A percentile compares a stretch with the other conserved stretches of the same genome.
Conservation (phyloP, 53 echinoderm and acorn worm species). For the Arbacia lixula region DNA sequence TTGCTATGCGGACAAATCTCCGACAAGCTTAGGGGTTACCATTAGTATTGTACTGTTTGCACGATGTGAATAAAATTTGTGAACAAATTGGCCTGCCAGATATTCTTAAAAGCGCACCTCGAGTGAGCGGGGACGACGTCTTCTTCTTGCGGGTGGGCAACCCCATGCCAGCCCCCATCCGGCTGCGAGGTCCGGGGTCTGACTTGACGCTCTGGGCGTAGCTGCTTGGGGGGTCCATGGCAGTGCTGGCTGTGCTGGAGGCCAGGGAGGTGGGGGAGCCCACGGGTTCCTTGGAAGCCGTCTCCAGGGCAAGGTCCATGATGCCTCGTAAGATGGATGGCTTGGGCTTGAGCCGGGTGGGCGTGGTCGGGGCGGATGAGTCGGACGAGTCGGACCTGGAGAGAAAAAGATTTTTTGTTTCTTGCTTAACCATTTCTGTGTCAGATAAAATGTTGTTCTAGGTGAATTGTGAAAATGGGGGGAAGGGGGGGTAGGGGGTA, state of each 20-base stretch:
- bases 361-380: slow-evolving; percentile 82
- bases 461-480: too few species aligned
- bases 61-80: too few species aligned
- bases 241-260: too few species aligned
- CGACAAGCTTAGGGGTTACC: too few species aligned
- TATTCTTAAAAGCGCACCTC: slow-evolving; percentile 64
- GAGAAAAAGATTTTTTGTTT: too few species aligned
- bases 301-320: slow-evolving; percentile 86
- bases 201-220: slow-evolving; percentile 83
- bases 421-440: too few species aligned
- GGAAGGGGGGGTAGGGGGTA: too few species aligned
- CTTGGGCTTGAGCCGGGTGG: slow-evolving; percentile 75
- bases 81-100: too few species aligned
- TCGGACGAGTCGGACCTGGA: slow-evolving; percentile 88
- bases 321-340: slow-evolving; percentile 81
- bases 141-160: slow-evolving; percentile 92
- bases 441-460: too few species aligned
- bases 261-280: slow-evolving; percentile 80
- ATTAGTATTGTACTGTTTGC: too few species aligned
- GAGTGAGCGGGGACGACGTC: slow-evolving; percentile 79
- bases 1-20: too few species aligned
- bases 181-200: slow-evolving; percentile 86
- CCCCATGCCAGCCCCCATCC: slow-evolving; percentile 71
- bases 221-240: slow-evolving; percentile 48
- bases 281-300: slow-evolving; percentile 68